Evolutionary conservation across 2,888 invertebrate species (phyloP).

Genomic region (Cacoxenus indagator): DNA sequence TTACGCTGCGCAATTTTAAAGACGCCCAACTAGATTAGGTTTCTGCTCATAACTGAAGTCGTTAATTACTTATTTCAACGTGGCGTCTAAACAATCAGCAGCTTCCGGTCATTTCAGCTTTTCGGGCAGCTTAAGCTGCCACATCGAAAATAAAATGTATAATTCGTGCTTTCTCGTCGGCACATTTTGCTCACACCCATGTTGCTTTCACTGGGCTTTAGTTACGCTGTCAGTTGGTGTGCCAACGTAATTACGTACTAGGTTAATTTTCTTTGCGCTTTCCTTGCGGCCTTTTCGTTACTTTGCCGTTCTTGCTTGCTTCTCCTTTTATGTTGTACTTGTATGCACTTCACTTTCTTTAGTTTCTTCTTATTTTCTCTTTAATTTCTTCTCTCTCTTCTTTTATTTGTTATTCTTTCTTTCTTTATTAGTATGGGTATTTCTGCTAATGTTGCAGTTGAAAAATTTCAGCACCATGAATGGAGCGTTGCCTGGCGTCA

Average conservation of each 20-base stretch:
- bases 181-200: not conserved
- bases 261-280: constrained; percentile 10
- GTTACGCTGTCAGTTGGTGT: constrained; percentile 30
- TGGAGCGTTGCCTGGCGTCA: constrained; percentile 59
- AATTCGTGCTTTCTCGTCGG: not conserved
- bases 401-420: not conserved
- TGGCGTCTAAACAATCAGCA: not conserved
- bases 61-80: not conserved
- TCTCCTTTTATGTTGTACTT: not conserved
- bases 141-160: not conserved
- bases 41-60: not conserved
- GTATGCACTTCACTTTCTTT: not conserved
- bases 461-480: constrained; percentile 22
- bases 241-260: constrained; percentile 13
- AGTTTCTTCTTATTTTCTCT: not conserved
- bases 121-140: not conserved
- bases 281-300: constrained; percentile 14
- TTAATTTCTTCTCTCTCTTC: not conserved
- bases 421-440: constrained; percentile 10
- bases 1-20: not conserved
- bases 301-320: not conserved
- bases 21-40: not conserved
- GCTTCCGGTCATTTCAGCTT: not conserved
- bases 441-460: constrained; percentile 11
- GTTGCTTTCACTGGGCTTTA: constrained; percentile 28